A percentile compares a stretch with the other conserved stretches of the same genome.
Conservation (phyloP, 2,888 invertebrate species). For the Cheilosia impressa region DNA sequence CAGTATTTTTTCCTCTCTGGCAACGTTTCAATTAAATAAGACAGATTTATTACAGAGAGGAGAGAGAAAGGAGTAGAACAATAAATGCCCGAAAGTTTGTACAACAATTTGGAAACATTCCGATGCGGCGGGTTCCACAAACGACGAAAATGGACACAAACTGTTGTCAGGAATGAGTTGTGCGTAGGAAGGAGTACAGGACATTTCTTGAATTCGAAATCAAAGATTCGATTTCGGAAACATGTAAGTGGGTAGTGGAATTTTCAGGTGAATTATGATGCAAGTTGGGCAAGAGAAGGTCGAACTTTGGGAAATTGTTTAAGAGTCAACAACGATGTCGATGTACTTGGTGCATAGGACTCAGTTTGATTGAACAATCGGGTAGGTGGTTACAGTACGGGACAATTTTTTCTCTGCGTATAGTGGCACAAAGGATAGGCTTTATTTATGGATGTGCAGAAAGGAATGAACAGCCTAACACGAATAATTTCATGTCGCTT, state of each 20-base stretch:
- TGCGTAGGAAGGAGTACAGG: conserved; percentile 10
- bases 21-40: conserved; percentile 66
- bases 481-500: too few relatives aligned
- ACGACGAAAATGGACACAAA: background rate
- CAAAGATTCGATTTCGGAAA: background rate
- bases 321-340: too few relatives aligned
- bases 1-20: conserved; percentile 50
- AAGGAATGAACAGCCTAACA: too few relatives aligned
- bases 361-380: too few relatives aligned
- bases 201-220: conserved; percentile 15
- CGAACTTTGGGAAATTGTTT: background rate
- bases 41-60: conserved; percentile 53
- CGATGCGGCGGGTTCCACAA: conserved; percentile 22
- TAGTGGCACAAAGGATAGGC: too few relatives aligned
- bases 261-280: background rate
- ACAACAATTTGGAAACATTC: conserved; percentile 40
- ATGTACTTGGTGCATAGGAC: too few relatives aligned
- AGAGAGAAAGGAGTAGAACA: conserved; percentile 8
- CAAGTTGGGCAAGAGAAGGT: background rate
- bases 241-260: background rate
- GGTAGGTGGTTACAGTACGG: too few relatives aligned
- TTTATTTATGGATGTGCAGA: too few relatives aligned
- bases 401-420: too few relatives aligned
- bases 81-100: conserved; percentile 33
- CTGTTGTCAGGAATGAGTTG: conserved; percentile 5